Percentiles rank a stretch among this genome's conserved stretches.
Evolutionary conservation across 2,113 vertebrate species (phyloP).

Genomic region (Gasterosteus nipponicus): DNA sequence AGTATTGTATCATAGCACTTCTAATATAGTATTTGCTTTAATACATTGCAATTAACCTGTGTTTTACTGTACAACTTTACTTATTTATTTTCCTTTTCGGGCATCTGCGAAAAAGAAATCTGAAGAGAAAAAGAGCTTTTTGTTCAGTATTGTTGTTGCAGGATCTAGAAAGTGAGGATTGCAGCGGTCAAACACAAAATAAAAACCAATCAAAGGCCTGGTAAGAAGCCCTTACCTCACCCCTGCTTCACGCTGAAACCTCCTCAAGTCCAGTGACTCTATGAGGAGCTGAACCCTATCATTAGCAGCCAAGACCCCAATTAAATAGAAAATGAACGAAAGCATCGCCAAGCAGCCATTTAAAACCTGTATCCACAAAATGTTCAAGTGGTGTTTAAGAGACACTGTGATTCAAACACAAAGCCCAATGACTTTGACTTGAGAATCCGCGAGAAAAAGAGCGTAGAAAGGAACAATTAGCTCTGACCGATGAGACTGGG

Average conservation of each 20-base stretch:
- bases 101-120: neutral
- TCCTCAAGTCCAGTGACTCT: neutral
- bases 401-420: conserved; percentile 35
- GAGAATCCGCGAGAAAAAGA: conserved; percentile 8
- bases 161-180: neutral
- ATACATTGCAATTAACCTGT: neutral
- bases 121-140: neutral
- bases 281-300: conserved; percentile 25
- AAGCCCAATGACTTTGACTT: conserved; percentile 24
- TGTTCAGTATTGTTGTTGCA: neutral
- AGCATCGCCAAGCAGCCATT: conserved; percentile 2
- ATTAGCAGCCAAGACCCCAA: conserved; percentile 27
- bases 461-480: conserved; percentile 52
- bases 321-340: neutral
- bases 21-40: no score
- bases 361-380: conserved; percentile 1
- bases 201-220: neutral
- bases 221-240: neutral
- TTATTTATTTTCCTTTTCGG: neutral
- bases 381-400: conserved; percentile 19
- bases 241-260: neutral
- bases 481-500: conserved; percentile 43
- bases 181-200: neutral
- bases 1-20: no score
- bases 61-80: neutral